Evolutionary conservation across 2,888 invertebrate species (phyloP), one percentile per base, ranked within the genome.

Genomic region (Cerastis rubricosa): DNA sequence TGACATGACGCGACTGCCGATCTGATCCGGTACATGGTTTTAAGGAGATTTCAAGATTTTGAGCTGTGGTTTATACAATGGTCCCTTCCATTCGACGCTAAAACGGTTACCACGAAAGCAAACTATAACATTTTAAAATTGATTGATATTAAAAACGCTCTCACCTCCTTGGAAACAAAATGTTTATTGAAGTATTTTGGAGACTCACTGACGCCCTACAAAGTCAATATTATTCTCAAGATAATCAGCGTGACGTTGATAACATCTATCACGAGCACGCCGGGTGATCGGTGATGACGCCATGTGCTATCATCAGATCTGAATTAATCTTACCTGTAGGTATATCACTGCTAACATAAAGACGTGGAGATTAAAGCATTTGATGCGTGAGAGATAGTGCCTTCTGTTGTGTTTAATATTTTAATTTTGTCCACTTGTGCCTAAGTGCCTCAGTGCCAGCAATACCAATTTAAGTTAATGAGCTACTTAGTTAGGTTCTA

Each of bases 121-220:
- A 35, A 35, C 35, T 35, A 35, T 35, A 35, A n/a, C n/a, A n/a
- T n/a, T n/a, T n/a, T n/a, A n/a, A n/a, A n/a, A n/a, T n/a, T n/a
- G n/a, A n/a, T n/a, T n/a, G n/a, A n/a, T n/a, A n/a, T n/a, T n/a
- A n/a, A 35, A 35, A 35, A 35, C n/a, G n/a, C 29, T n/a, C 6
- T 51, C 54, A 49, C 40, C 29, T 29, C 57, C 1, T n/a, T 51
- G 8, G 25, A 66, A 51, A 25, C 35, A 49, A 45, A 61, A 45
- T 81, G 70, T 78, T 81, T 66, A 19, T 63, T 71, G 25, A 61
- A 64, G 35, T 57, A 40, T 63, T 61, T 51, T 17, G 19, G 47
- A 79, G 75, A 79, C 69, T 61, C 35, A 0, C 40, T 66, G 79
- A 75, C 79, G 73, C 73, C 61, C 29, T n/a, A 22, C 54, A 19